Evolutionary conservation across 2,797 vertebrate genomes (phyloP), one percentile per base, ranked within the genome.

Genomic region (Catamblyrhynchus diadema): DNA sequence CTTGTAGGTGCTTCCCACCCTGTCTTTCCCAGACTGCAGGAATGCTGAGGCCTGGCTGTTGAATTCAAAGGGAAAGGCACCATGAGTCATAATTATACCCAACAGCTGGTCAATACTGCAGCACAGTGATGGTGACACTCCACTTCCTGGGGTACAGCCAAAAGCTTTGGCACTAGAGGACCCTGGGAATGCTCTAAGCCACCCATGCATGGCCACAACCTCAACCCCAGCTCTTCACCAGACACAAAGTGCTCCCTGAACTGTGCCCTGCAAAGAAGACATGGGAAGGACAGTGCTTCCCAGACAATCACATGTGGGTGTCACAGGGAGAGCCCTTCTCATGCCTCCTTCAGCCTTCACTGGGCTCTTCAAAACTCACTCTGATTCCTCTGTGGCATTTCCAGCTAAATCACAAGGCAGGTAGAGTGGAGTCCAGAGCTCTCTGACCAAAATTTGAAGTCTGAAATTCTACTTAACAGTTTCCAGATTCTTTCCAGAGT

Each of bases 1-100:
- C 95, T 94, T 98, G 94, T 98, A 98, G 0, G 16, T 96, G 83
- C 96, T 96, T 61, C 98, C 98, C 91, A 98, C 97, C n/a, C 97
- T 96, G 90, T 97, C 89, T 69, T 93, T 96, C 54, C 93, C 95
- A 72, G 95, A 71, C 78, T 97, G 97, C 56, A 98, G 91, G 95
- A 97, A 98, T 3, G 11, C 61, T 33, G 97, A 96, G 79, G 98
- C 97, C 81, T 81, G 57, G 62, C 98, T 98, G 90, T 88, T 67
- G 44, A 88, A 88, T 74, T 42, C 41, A 91, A 47, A 60, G 37
- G 24, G 64, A 88, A 79, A 79, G 67, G 60, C 69, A 90, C 44
- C 7, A 0, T 88, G 91, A 94, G 80, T 93, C 78, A 88, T 1
- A 14, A 12, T 35, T 11, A 42, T 1, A 62, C 15, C 32, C 25